Conservation (phyloP, 1,140 invertebrate species). For the Leptinotarsa undecemlineata region DNA sequence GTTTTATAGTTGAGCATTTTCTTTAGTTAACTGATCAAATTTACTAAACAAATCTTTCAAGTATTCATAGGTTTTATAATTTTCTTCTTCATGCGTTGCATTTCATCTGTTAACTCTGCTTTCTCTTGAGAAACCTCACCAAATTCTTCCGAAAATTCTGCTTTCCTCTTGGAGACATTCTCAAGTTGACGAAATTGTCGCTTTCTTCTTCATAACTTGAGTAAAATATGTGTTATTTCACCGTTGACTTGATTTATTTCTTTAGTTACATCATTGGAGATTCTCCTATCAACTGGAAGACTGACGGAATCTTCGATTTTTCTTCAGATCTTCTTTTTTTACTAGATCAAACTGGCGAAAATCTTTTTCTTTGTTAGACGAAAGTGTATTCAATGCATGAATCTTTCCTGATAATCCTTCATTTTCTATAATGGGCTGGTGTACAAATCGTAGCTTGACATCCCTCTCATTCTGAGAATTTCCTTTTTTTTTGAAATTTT, state of each 20-base stretch:
- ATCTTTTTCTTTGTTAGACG: too few relatives aligned
- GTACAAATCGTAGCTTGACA: too few relatives aligned
- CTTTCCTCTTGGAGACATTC: slow-evolving; percentile 17
- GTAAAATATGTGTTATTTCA: background rate
- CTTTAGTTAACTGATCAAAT: background rate
- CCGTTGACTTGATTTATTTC: background rate
- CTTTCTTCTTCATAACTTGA: background rate
- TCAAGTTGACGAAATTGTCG: slow-evolving; percentile 14
- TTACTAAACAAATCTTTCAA: slow-evolving; percentile 10
- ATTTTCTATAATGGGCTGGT: too few relatives aligned
- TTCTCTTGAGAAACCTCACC: slow-evolving; percentile 25
- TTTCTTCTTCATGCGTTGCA: slow-evolving; percentile 19
- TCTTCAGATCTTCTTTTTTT: background rate
- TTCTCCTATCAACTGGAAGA: background rate
- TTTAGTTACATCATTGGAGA: background rate
- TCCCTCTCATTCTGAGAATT: too few relatives aligned
- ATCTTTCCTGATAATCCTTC: too few relatives aligned
- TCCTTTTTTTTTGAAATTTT: too few relatives aligned
- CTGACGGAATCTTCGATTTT: slow-evolving; percentile 13
- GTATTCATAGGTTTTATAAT: slow-evolving; percentile 10
- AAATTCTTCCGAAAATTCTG: slow-evolving; percentile 29
- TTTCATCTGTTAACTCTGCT: slow-evolving; percentile 20
- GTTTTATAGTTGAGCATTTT: background rate
- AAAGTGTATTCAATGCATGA: too few relatives aligned
- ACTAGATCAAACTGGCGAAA: too few relatives aligned